These are phyloP conservation scores for Stenoptilia bipunctidactyla DNA, from an alignment of 2,888 invertebrate species.

Conservation along the genomic window DNA sequence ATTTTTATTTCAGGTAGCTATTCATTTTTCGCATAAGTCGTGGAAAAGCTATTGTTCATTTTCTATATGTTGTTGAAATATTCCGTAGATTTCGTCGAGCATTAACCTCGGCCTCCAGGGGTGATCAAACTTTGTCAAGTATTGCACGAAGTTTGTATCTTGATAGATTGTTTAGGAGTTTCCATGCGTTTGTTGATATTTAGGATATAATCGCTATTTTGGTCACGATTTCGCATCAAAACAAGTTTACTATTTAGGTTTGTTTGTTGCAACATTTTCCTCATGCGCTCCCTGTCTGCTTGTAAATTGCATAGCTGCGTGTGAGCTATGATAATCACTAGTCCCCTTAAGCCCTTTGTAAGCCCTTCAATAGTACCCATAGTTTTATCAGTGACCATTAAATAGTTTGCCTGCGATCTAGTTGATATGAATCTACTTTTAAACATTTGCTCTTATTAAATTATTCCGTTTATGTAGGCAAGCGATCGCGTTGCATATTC, in stretches of 20 bases:
- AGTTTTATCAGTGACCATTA: too few species aligned
- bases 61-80: not conserved
- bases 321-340: too few species aligned
- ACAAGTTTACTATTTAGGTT: not conserved
- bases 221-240: slow-evolving; percentile 12
- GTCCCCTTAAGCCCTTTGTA: too few species aligned
- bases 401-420: slow-evolving; percentile 10
- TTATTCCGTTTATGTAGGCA: slow-evolving; percentile 60
- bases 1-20: too few species aligned
- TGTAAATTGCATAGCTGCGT: slow-evolving; percentile 9
- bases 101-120: slow-evolving; percentile 26
- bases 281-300: slow-evolving; percentile 38
- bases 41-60: not conserved
- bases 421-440: slow-evolving; percentile 16
- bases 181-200: slow-evolving; percentile 15
- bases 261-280: slow-evolving; percentile 23
- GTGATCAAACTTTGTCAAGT: slow-evolving; percentile 29
- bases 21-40: too few species aligned
- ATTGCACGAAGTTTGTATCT: slow-evolving; percentile 17
- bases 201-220: slow-evolving; percentile 14
- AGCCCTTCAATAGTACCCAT: too few species aligned
- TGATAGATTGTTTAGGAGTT: slow-evolving; percentile 24
- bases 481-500: slow-evolving; percentile 60
- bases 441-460: slow-evolving; percentile 42
- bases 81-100: slow-evolving; percentile 20